Evolutionary conservation across 2,888 invertebrate genomes (phyloP).

Genomic region (Agrochola circellaris): DNA sequence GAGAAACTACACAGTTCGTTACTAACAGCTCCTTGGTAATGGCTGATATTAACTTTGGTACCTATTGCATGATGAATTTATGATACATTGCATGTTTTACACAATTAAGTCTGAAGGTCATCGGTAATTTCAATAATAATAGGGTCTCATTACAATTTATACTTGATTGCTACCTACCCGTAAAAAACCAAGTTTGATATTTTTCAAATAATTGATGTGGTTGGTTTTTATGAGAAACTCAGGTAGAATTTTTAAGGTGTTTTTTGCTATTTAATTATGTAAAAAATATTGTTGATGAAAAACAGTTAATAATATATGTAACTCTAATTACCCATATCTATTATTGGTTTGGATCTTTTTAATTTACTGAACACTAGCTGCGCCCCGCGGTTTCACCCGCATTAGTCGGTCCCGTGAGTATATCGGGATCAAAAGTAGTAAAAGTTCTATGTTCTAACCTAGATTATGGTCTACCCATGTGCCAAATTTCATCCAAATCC

Average conservation of each 20-base stretch:
- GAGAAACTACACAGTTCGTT: not conserved
- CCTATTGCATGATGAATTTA: not conserved
- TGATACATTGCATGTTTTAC: not conserved
- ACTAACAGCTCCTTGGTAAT: not conserved
- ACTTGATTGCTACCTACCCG: not conserved
- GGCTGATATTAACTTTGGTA: not conserved
- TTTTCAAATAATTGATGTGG: not conserved
- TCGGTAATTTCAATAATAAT: not conserved
- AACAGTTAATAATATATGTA: not conserved
- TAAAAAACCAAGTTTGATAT: not conserved
- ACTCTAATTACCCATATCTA: not conserved
- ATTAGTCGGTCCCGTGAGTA: no score
- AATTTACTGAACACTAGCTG: no score
- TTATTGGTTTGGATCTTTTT: no score
- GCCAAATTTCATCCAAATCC: no score
- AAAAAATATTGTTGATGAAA: no score
- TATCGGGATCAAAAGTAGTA: no score
- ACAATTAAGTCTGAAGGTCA: conserved; percentile 2
- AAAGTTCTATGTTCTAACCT: no score
- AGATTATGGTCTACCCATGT: no score
- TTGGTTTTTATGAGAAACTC: not conserved
- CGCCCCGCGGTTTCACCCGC: no score
- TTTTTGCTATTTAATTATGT: not conserved
- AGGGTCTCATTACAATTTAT: not conserved
- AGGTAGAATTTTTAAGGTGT: no score